Evolutionary conservation across 2,888 invertebrate species (phyloP), one percentile per base, ranked within the genome.

Genomic region (Abrostola triplasia): DNA sequence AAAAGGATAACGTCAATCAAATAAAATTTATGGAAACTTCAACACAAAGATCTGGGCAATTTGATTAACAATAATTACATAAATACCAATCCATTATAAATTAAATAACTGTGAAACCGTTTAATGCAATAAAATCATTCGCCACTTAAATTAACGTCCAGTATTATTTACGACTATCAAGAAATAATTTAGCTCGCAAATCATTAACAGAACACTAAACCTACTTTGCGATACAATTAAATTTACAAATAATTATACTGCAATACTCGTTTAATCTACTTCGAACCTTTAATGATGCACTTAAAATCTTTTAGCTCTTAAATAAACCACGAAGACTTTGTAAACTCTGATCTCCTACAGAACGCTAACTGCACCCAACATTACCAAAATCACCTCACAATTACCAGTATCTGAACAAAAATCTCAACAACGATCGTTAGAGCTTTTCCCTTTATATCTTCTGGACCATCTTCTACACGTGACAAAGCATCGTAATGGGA

Each of bases 401-500:
- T 73, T 66, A 58, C 49, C 36, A 24, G 38, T 78, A 80, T 75
- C 73, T 52, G 6, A 52, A 38, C 55, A 35, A 44, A 75, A 56
- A 79, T 73, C 59, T 70, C 50, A 70, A 64, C 50, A 70, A 56
- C 24, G 47, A 76, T 79, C 64, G 67, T 80, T 78, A 76, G 57
- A 73, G 67, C 51, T 68, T 80, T 69, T 68, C 74, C 79, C 69
- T 79, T 71, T 70, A 55, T 83, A 82, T 84, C 80, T 79, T 84
- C 81, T 76, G 59, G 76, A 83, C 69, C 84, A 89, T 90, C 92
- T 87, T 84, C 83, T 80, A 84, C 86, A 92, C 92, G 93, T 92
- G 91, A 92, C 92, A 90, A 87, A 88, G 84, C 89, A 88, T 82
- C 80, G 82, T 93, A 92, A 93, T 92, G 88, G 85, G 85, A 82